These are phyloP conservation scores for Serripes groenlandicus DNA, from an alignment of 2,888 invertebrate genomes.

Conservation along the genomic window DNA sequence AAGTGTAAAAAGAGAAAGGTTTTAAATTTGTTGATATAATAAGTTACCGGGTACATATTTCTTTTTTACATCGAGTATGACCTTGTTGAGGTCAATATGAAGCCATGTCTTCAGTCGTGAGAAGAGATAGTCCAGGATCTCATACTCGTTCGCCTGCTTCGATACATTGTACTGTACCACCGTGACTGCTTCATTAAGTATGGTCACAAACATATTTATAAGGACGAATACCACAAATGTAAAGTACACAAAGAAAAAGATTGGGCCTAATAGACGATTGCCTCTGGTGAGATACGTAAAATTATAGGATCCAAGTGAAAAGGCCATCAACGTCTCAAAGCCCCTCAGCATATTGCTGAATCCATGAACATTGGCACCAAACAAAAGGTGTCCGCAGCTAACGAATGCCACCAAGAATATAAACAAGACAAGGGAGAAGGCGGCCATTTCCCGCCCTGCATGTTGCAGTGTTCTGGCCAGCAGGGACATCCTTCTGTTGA, in stretches of 20 bases:
- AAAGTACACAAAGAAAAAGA: constrained; percentile 82
- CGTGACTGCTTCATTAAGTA: constrained; percentile 84
- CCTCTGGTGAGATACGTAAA: constrained; percentile 55
- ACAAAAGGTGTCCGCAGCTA: constrained; percentile 76
- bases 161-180: constrained; percentile 78
- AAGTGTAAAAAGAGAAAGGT: background rate
- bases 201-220: constrained; percentile 85
- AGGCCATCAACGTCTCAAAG: constrained; percentile 72
- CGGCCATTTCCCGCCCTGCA: constrained; percentile 83
- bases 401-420: constrained; percentile 81
- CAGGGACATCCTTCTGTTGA: constrained; percentile 86
- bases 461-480: constrained; percentile 83
- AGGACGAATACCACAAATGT: constrained; percentile 83
- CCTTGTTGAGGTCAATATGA: constrained; percentile 68
- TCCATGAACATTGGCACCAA: constrained; percentile 68
- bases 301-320: constrained; percentile 70
- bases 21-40: background rate
- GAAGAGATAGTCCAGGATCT: constrained; percentile 83
- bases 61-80: constrained; percentile 61
- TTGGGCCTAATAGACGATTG: constrained; percentile 77
- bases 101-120: constrained; percentile 76
- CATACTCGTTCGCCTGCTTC: constrained; percentile 83
- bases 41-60: constrained; percentile 68
- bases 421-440: constrained; percentile 85
- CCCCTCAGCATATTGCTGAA: constrained; percentile 70